phyloP scores from a whole-genome alignment of 2,888 invertebrate species.

The Dasysyrphus albostriatus region DNA sequence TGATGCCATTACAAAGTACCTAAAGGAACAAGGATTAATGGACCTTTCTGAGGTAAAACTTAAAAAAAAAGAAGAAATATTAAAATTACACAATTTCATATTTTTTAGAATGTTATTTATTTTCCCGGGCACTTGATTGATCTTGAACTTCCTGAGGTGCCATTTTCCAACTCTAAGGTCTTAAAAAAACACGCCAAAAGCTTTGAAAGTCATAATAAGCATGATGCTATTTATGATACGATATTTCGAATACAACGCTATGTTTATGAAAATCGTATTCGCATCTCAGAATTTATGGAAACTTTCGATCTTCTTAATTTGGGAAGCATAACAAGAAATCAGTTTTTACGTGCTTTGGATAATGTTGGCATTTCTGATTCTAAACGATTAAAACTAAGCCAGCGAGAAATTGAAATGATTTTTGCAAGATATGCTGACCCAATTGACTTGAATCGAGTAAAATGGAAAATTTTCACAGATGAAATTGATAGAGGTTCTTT shows the following conservation, averaged over 20 bases:
- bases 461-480: slow-evolving; percentile 91
- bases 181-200: slow-evolving; percentile 39
- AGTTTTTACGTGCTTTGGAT: slow-evolving; percentile 89
- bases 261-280: slow-evolving; percentile 87
- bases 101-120: slow-evolving; percentile 84
- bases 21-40: slow-evolving; percentile 85
- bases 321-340: slow-evolving; percentile 88
- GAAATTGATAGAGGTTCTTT: slow-evolving; percentile 89
- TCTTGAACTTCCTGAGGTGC: slow-evolving; percentile 88
- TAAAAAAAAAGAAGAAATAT: neutral
- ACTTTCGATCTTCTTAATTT: slow-evolving; percentile 89
- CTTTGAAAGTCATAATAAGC: slow-evolving; percentile 76
- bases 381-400: slow-evolving; percentile 85
- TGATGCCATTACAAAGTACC: slow-evolving; percentile 87
- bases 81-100: neutral
- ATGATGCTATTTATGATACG: slow-evolving; percentile 79
- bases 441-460: slow-evolving; percentile 87
- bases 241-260: slow-evolving; percentile 86
- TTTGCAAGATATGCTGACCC: slow-evolving; percentile 89
- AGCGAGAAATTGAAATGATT: slow-evolving; percentile 87
- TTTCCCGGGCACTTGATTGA: slow-evolving; percentile 88
- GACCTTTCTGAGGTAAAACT: slow-evolving; percentile 81
- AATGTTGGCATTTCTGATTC: slow-evolving; percentile 87
- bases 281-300: slow-evolving; percentile 89
- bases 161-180: slow-evolving; percentile 79